Conservation (phyloP, 2,113 vertebrate genomes). For the Scolopax mira region DNA sequence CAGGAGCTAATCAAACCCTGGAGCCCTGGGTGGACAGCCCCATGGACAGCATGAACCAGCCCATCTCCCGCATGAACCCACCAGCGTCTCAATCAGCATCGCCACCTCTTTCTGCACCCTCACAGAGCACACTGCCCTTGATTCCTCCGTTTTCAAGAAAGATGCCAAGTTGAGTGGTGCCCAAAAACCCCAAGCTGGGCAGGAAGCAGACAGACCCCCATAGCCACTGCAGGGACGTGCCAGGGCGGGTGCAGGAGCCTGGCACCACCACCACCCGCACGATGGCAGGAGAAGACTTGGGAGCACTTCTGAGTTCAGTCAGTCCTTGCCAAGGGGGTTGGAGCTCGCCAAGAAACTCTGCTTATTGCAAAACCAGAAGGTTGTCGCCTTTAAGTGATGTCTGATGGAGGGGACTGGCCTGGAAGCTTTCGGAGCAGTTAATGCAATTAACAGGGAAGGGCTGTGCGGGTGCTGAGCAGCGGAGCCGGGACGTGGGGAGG, state of each 20-base stretch:
- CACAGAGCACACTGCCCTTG: neutral
- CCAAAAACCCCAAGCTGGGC: neutral
- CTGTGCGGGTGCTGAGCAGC: fast-evolving
- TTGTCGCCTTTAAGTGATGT: fast-evolving
- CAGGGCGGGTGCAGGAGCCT: fast-evolving
- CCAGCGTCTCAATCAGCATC: neutral
- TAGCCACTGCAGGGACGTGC: neutral
- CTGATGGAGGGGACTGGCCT: neutral
- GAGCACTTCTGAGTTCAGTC: neutral
- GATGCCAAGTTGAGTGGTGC: neutral
- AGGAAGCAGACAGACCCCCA: neutral
- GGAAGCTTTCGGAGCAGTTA: fast-evolving
- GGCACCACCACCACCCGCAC: neutral
- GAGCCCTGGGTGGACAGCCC: neutral
- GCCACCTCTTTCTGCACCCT: neutral
- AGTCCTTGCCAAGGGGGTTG: neutral
- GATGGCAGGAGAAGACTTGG: neutral
- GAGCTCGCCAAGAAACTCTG: neutral
- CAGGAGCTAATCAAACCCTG: neutral
- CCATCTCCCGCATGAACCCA: neutral
- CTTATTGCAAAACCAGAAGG: neutral
- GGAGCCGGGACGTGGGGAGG: neutral
- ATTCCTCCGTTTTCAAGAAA: neutral
- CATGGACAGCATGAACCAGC: neutral
- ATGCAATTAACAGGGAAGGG: neutral